Percentiles rank a stretch among this genome's conserved stretches.
These are phyloP conservation scores for Datnioides undecimradiatus DNA, from an alignment of 2,113 vertebrate species.

Conservation along the genomic window DNA sequence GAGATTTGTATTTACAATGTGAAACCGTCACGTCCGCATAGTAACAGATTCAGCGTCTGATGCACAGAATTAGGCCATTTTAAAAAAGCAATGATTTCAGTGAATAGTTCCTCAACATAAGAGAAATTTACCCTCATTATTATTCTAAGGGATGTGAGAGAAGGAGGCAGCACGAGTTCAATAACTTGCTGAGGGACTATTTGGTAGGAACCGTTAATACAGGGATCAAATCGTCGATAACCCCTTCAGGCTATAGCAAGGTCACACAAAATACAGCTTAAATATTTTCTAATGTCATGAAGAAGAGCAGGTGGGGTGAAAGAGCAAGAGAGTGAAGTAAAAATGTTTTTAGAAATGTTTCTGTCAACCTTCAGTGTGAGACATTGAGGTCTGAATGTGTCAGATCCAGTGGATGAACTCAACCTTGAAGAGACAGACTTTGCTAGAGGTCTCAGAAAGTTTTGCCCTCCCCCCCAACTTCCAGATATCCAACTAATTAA, in stretches of 20 bases:
- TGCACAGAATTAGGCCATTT: constrained; percentile 13
- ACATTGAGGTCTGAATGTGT: background rate
- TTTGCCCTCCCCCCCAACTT: constrained; percentile 38
- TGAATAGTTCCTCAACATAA: constrained; percentile 4
- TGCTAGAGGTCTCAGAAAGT: constrained; percentile 13
- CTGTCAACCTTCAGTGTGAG: background rate
- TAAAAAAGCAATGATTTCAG: background rate
- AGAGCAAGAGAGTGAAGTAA: background rate
- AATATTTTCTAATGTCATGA: background rate
- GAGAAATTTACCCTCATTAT: constrained; percentile 7
- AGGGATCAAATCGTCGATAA: constrained; percentile 3
- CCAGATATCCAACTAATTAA: constrained; percentile 55
- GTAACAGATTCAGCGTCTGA: constrained; percentile 22
- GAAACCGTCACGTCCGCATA: background rate
- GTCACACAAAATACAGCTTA: constrained; percentile 22
- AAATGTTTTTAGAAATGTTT: background rate
- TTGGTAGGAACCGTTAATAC: background rate
- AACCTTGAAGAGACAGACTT: constrained; percentile 32
- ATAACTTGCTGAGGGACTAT: constrained; percentile 12
- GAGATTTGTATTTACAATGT: constrained; percentile 22
- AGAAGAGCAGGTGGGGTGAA: background rate
- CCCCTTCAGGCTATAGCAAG: background rate
- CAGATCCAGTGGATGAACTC: constrained; percentile 4
- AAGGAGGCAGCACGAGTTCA: background rate
- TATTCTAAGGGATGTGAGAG: background rate